These are phyloP conservation scores for Watersipora subatra DNA, from an alignment of 1,140 invertebrate species.

Conservation along the genomic window DNA sequence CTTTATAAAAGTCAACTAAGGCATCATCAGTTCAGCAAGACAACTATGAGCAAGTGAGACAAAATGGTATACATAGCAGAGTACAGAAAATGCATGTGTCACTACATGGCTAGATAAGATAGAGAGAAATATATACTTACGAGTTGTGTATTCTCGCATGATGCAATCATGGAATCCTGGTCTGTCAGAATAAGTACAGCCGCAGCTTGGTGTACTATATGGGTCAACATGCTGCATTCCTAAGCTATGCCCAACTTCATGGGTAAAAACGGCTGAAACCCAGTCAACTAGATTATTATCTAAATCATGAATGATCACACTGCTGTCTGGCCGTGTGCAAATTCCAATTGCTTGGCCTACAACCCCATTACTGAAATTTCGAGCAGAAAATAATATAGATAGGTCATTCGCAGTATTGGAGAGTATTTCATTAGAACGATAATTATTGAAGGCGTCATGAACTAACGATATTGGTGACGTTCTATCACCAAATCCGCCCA, in stretches of 20 bases:
- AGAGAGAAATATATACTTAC: too few species aligned
- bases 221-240: slow-evolving; percentile 76
- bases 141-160: too few species aligned
- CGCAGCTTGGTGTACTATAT: slow-evolving; percentile 45
- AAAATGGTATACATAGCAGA: too few species aligned
- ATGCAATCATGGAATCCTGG: background rate
- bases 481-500: slow-evolving; percentile 53
- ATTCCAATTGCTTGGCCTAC: slow-evolving; percentile 93
- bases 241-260: slow-evolving; percentile 98
- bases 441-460: slow-evolving; percentile 73
- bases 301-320: slow-evolving; percentile 66
- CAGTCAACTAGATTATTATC: slow-evolving; percentile 62
- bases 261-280: slow-evolving; percentile 89
- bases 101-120: too few species aligned
- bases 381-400: slow-evolving; percentile 78
- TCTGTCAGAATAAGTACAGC: background rate
- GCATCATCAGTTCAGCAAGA: too few species aligned
- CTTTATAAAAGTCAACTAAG: too few species aligned
- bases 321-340: slow-evolving; percentile 90
- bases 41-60: too few species aligned
- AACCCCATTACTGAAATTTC: slow-evolving; percentile 55
- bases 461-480: too few species aligned
- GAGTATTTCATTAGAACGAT: slow-evolving; percentile 62
- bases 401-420: slow-evolving; percentile 85
- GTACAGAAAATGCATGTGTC: too few species aligned